phyloP scores from a whole-genome alignment of 2,113 vertebrate species.

The Serilophus lunatus region DNA sequence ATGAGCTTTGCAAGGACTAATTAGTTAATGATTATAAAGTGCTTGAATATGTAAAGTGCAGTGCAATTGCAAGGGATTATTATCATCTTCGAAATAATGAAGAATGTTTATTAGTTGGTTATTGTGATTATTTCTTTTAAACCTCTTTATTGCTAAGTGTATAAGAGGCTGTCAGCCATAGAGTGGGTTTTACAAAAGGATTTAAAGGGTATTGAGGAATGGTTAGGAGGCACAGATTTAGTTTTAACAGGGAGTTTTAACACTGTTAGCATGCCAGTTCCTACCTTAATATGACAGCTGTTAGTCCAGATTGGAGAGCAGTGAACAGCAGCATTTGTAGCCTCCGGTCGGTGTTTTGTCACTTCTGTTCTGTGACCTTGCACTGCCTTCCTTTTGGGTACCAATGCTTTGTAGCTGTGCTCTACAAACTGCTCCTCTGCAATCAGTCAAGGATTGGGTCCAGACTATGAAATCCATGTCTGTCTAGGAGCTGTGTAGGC shows the following conservation, averaged over 20 bases:
- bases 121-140: constrained; percentile 59
- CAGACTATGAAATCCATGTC: background rate
- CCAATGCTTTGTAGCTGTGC: too few species aligned
- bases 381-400: background rate
- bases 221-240: background rate
- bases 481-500: background rate
- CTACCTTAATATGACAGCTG: background rate
- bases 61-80: constrained; percentile 49
- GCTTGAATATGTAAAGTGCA: constrained; percentile 58
- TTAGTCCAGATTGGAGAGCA: background rate
- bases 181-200: constrained; percentile 28
- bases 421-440: background rate
- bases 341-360: background rate
- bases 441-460: background rate
- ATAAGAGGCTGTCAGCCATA: constrained; percentile 31
- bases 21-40: constrained; percentile 65
- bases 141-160: constrained; percentile 42
- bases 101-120: constrained; percentile 61
- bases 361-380: background rate
- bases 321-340: background rate
- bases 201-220: background rate
- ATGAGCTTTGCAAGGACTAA: constrained; percentile 64
- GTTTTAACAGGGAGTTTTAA: background rate
- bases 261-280: background rate
- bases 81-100: constrained; percentile 49